phyloP scores from a whole-genome alignment of 1,140 invertebrate species.

The Lethrus apterus region DNA sequence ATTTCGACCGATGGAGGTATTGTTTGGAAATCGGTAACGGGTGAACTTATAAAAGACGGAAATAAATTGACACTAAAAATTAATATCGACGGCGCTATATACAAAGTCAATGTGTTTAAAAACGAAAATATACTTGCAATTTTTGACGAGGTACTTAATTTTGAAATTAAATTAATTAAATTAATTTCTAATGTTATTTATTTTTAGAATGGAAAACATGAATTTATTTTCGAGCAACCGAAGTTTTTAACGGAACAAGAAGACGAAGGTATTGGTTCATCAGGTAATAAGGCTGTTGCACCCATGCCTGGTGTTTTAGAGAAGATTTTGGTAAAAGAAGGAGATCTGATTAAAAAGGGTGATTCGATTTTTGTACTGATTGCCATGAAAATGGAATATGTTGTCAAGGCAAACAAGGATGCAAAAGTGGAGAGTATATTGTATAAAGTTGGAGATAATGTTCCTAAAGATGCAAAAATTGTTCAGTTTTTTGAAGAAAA shows the following conservation, averaged over 20 bases:
- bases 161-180: not conserved
- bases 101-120: slow-evolving; percentile 45
- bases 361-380: slow-evolving; percentile 85
- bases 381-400: slow-evolving; percentile 99
- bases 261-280: slow-evolving; percentile 27
- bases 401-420: slow-evolving; percentile 71
- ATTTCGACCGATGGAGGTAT: slow-evolving; percentile 40
- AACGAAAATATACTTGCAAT: slow-evolving; percentile 46
- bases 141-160: slow-evolving; percentile 50
- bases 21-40: slow-evolving; percentile 40
- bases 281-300: slow-evolving; percentile 57
- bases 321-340: slow-evolving; percentile 75
- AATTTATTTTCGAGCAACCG: slow-evolving; percentile 43
- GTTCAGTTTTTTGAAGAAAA: slow-evolving; percentile 42
- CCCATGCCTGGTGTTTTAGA: slow-evolving; percentile 96
- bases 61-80: slow-evolving; percentile 36
- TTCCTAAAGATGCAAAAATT: slow-evolving; percentile 64
- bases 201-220: slow-evolving; percentile 47
- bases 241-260: slow-evolving; percentile 46
- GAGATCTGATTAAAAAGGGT: slow-evolving; percentile 71
- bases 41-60: slow-evolving; percentile 34
- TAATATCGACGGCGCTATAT: slow-evolving; percentile 42
- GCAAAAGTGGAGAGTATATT: slow-evolving; percentile 68
- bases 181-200: slow-evolving; percentile 8
- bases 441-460: slow-evolving; percentile 71